Evolutionary conservation across 2,113 vertebrate species (phyloP), one percentile per base, ranked within the genome.

Genomic region (Aix galericulata): DNA sequence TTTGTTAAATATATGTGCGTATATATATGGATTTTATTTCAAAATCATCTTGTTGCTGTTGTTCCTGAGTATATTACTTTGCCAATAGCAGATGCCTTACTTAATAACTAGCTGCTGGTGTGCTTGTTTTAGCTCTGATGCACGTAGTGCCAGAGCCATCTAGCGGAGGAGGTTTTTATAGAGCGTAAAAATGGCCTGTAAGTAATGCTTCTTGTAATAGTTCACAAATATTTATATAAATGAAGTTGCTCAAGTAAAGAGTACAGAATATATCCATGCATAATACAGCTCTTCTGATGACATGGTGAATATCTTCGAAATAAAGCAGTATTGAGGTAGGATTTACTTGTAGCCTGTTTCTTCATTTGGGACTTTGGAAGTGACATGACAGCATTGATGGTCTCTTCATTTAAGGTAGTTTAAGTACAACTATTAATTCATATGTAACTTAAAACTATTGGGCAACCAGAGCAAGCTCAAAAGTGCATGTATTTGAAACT

Each of bases 141-240:
- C 8, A 50, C 5, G 4, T 3, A 40, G 55, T 21, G 69, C 48
- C 79, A 87, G 93, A 66, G 95, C 93, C 95, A 95, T 76, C 95
- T 97, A 93, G 92, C 96, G 96, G 93, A 86, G 75, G 81, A 91
- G 59, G 48, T 40, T 7, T 9, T 74, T 80, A 62, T 46, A 13
- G 52, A 69, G 63, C 50, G n/a, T 79, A 50, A 48, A 83, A 63
- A 55, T 1, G 42, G 18, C 23, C 53, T 23, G 6, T 8, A 46
- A 18, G 36, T 40, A 38, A 25, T 66, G 40, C 16, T 23, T 53
- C 69, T n/a, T 3, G 13, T 26, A 68, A 44, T 48, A 56, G 50
- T 56, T 84, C 27, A 44, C 44, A 53, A 40, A 27, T 40, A 31
- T 7, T 58, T 38, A 9, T 23, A 2, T 17, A 8, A 46, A 17